Conservation (phyloP, 2,113 vertebrate genomes). For the Pachyramphus minor region DNA sequence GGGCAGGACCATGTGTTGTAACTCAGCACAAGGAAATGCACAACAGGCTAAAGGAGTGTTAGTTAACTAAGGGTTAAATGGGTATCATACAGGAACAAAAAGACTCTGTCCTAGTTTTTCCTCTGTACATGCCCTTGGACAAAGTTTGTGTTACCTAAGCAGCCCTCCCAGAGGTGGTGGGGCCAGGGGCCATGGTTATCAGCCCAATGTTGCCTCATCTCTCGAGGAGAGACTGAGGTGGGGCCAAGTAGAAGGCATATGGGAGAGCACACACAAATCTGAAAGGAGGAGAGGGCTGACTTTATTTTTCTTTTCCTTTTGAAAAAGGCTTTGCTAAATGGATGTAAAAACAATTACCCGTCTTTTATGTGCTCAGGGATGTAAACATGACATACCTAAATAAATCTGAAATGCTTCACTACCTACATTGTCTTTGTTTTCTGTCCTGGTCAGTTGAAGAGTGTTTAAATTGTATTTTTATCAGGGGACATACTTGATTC, state of each 20-base stretch:
- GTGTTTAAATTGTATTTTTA: background rate
- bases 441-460: background rate
- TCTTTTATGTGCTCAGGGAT: background rate
- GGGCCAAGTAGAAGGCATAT: background rate
- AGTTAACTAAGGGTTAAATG: background rate
- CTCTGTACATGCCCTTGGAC: background rate
- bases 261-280: background rate
- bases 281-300: background rate
- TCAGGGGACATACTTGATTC: background rate
- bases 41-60: background rate
- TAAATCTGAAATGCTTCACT: background rate
- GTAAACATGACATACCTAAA: background rate
- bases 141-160: background rate
- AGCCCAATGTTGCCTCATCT: background rate
- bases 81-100: background rate
- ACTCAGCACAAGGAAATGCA: background rate
- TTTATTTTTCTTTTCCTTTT: background rate
- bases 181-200: background rate
- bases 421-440: background rate
- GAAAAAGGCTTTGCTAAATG: background rate
- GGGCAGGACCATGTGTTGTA: background rate
- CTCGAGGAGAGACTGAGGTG: background rate
- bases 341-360: background rate
- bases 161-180: background rate
- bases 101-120: background rate